Evolutionary conservation across 2,113 vertebrate genomes (phyloP), one percentile per base, ranked within the genome.

Genomic region (Ptyas mucosa): DNA sequence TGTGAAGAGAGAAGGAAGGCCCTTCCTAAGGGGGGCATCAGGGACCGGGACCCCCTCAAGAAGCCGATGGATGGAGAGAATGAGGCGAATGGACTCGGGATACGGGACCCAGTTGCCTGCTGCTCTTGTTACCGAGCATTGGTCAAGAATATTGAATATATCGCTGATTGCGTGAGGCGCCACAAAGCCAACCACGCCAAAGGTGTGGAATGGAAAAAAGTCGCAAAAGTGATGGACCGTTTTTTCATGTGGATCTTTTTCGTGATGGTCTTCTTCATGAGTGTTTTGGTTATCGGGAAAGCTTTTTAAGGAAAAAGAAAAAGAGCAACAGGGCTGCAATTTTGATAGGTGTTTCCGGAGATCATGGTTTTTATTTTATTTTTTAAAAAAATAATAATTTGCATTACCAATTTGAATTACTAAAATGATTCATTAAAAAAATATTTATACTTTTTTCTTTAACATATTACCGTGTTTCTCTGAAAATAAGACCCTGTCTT

Each of bases 231-330:
- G 97, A 99, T 99, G 98, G 99, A 99, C 95, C 97, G 99, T 2
- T 99, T 99, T 97, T 99, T 99, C 96, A 99, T 99, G 99, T 99
- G 99, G 99, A 97, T 99, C 94, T 99, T 99, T 95, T 99, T 99
- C 92, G 90, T 98, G 12, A 99, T 99, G 99, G 99, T 99, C 86
- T 99, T 99, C 94, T 98, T 99, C 90, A 99, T 99, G 99, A 99
- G 99, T 0, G 96, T 99, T 94, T 97, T 99, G 92, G 98, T 99
- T 94, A 98, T 99, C 91, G 98, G 98, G 92, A 99, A 99, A 97
- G 99, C 99, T 2, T 97, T 98, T 46, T 99, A 97, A 97, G 24
- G 29, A 8, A 46, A 24, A 29, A 6, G 58, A 61, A 61, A 61
- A 3, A 11, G 1, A 23, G 58, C 57, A 57, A 10, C 64, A 51